Base-by-base conservation (phyloP, 2,888 invertebrate genomes). In the Strigamia transsilvanica region DNA sequence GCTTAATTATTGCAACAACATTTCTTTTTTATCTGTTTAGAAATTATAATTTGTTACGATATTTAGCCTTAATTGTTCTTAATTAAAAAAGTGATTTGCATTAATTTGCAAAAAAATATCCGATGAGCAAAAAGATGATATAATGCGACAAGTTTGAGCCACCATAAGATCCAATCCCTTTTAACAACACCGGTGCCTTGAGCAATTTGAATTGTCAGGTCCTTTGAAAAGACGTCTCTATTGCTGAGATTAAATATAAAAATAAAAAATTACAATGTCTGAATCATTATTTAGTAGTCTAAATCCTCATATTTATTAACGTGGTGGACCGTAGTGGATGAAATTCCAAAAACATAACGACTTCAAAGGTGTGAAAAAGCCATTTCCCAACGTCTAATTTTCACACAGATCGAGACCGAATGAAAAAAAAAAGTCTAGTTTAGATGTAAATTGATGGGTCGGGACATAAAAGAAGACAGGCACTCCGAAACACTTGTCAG, bases 401-500 rank as follows among this genome's bases (percentile, higher is more conserved):
- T 46, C 46, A 46, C 46, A 13, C 46, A 46, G 12, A 38, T 38
- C 10, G 2, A 0, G 38, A 38, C 3, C 51, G n/a, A 51, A 10
- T 7, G 10, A 66, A 23, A 21, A 23, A n/a, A 46, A 46, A 46
- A 46, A 46, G 5, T 66, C 61, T 66, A 66, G 61, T 66, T 66
- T 66, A 66, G 61, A 66, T 66, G 23, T 66, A 66, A 66, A 66
- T 66, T 66, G 61, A 66, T 66, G 23, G 21, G 21, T 66, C 12
- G 12, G 23, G 61, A 66, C 61, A 66, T 66, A 66, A 66, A 66
- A 66, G 21, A 66, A 66, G 61, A 66, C 61, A 23, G 23, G 61
- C 61, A 21, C 61, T 66, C 18, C 5, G 21, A 23, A 66, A 23
- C 61, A 21, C 61, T 66, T 66, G 61, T 66, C 61, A 66, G 23